Base-by-base conservation (phyloP, 2,797 vertebrate genomes). In the Lophotriccus pileatus region DNA sequence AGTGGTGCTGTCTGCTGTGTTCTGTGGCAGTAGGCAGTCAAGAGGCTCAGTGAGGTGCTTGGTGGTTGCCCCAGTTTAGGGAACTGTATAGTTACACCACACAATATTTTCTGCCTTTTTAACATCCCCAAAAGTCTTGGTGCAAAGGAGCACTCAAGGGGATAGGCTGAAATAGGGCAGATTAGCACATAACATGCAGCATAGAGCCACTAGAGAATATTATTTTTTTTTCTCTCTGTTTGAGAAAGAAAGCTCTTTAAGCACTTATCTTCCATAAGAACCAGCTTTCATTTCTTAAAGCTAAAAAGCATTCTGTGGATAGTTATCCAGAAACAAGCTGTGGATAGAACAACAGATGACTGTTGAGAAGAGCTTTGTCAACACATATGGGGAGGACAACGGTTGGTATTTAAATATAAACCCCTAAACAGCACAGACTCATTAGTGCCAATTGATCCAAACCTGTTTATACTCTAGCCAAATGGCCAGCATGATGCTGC, bases 321-420 rank as follows among this genome's bases (percentile, higher is more conserved):
- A 84, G 21, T 49, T 52, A 80, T 32, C 25, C 16, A 73, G 74
- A 69, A 92, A 46, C 62, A 76, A 95, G 60, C 55, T 74, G 68
- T 67, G 59, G 44, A 9, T 52, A 47, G 70, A 89, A 74, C 69
- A 90, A 69, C 80, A 87, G 83, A 90, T 91, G 24, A 72, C 37
- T 50, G 9, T 60, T 34, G 37, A 84, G 74, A 81, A 75, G n/a
- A 82, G 27, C 37, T 96, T 89, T 39, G 14, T 83, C 15, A 5
- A 84, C 56, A 62, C 66, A 67, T 78, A 78, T 14, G 49, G 50
- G 47, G 68, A 86, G 39, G 64, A 70, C 41, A 90, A 84, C 36
- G 25, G 37, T 62, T 85, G 50, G 28, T 47, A 85, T 88, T 93
- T 78, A 87, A 93, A 78, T 82, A 73, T 60, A 90, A 87, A 39